Evolutionary conservation across 2,888 invertebrate genomes (phyloP), one percentile per base, ranked within the genome.

Genomic region (Nomada flava): DNA sequence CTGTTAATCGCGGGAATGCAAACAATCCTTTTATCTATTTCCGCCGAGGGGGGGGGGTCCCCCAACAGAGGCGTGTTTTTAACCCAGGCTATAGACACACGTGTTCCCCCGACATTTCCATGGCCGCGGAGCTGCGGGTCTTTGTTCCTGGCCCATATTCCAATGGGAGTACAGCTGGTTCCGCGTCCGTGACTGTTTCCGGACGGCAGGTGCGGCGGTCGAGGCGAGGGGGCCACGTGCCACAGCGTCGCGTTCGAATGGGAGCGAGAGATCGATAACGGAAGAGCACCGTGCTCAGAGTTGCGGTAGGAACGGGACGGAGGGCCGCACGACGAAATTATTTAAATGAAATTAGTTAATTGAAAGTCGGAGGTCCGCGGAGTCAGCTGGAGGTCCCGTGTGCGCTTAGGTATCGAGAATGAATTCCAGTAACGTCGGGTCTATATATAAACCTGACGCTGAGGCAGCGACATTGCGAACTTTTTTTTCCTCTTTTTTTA

Each of bases 401-500:
- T 44, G 60, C 68, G 36, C 72, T 59, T 77, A 55, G 23, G 42
- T 20, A 9, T 69, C 62, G 63, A 62, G 75, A 83, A 83, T 86
- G 79, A 71, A 80, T 79, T 67, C 60, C 63, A 75, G 55, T 18
- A 44, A 47, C 52, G 3, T 7, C 42, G 52, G 47, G 60, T 55
- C 70, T 87, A 87, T 87, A 86, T 87, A 86, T 86, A 87, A 72
- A 75, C 68, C 29, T 57, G 75, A 72, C 62, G 73, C 55, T 50
- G 59, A 75, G 47, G 60, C 68, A 65, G n/a, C 63, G 65, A 79
- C 53, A 63, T 57, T 44, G 64, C 59, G 73, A 74, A 81, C 60
- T 77, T 85, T 87, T 85, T 70, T 36, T 76, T 0, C 7, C 1
- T 36, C 36, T 36, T 7, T 36, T 36, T 36, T 36, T 36, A 36